These are phyloP conservation scores for Platycheirus rosarum DNA, from an alignment of 2,888 invertebrate species.

Conservation along the genomic window DNA sequence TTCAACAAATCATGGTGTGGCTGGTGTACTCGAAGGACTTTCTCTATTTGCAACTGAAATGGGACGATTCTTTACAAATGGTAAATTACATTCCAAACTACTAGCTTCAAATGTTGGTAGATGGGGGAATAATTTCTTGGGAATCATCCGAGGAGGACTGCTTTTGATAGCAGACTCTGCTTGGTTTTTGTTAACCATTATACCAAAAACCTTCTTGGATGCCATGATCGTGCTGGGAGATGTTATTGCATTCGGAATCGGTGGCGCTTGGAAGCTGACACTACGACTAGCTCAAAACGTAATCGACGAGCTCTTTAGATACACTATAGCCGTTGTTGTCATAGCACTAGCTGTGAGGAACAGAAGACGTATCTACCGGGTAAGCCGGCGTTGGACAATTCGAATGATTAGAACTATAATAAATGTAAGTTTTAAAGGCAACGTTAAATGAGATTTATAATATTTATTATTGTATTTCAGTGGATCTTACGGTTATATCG, in stretches of 20 bases:
- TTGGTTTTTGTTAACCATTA: constrained; percentile 74
- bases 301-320: constrained; percentile 75
- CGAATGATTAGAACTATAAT: constrained; percentile 16
- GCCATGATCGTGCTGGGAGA: constrained; percentile 67
- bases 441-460: not conserved
- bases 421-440: constrained; percentile 28
- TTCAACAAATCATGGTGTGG: constrained; percentile 71
- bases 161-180: constrained; percentile 75
- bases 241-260: constrained; percentile 65
- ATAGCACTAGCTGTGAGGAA: constrained; percentile 65
- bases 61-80: constrained; percentile 68
- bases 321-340: constrained; percentile 71
- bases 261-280: constrained; percentile 20
- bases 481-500: constrained; percentile 39
- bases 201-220: constrained; percentile 65
- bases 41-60: constrained; percentile 65
- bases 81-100: constrained; percentile 71
- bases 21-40: constrained; percentile 63
- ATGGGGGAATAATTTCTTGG: constrained; percentile 55
- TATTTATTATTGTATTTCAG: constrained; percentile 17
- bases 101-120: constrained; percentile 54
- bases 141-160: constrained; percentile 66
- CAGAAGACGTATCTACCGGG: constrained; percentile 38
- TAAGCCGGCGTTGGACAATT: constrained; percentile 23
- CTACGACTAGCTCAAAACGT: constrained; percentile 45